Base-by-base conservation (phyloP, 2,888 invertebrate species). In the Drosophila mercatorum region DNA sequence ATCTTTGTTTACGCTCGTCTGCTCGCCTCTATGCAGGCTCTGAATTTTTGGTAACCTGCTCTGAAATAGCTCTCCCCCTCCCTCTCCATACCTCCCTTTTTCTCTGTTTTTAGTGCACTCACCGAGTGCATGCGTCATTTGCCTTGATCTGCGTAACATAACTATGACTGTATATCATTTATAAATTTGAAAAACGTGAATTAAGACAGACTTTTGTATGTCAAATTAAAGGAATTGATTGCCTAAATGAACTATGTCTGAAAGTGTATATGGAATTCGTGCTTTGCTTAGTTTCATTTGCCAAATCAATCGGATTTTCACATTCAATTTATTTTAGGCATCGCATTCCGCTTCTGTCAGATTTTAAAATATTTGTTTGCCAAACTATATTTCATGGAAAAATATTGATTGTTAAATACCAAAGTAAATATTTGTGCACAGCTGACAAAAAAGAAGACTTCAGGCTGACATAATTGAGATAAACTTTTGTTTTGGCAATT, bases 1-100 rank as follows among this genome's bases (percentile, higher is more conserved):
- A 72, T 80, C 73, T 68, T 53, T 55, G 53, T 59, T 78, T 70
- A 53, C 61, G 64, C 56, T 40, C 49, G 14, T 57, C 60, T 17
- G 64, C 52, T 40, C 51, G 17, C 38, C 52, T 34, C 34, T 7
- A 41, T 67, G 41, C 22, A 43, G 82, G 56, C 78, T 88, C 78
- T 83, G 52, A 81, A 73, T 80, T 67, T 73, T 65, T 43, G 49
- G 44, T 59, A 68, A 63, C 43, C 57, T n/a, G 14, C 51, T 53
- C 56, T 40, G 7, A 2, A 7, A 34, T 34, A 7, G 1, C 34
- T 34, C 14, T 38, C 2, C 28, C 22, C 7, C n/a, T 5, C 47
- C 5, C 47, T 55, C 3, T 51, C 6, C 34, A 10, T 11, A 2
- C 6, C 26, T 26, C 26, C 14, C 12, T 26, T 6, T 60, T 17